These are phyloP conservation scores for Listrodromus nycthemerus DNA, from an alignment of 2,888 invertebrate species.

Conservation along the genomic window DNA sequence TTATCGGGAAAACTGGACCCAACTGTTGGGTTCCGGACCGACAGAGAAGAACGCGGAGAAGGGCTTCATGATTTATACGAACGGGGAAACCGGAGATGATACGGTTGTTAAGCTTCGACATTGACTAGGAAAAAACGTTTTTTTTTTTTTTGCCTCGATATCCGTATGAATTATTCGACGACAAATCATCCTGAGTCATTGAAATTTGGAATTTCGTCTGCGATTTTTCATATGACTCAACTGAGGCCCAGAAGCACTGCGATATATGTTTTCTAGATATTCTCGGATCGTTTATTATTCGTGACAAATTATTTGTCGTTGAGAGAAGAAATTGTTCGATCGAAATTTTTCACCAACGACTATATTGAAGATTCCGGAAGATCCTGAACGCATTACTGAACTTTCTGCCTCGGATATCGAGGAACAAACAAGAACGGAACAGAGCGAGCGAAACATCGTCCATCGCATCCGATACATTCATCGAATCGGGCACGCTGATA, in stretches of 20 bases:
- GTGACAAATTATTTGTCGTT: too few relatives aligned
- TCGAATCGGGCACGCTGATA: conserved; percentile 5
- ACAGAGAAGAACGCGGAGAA: neutral
- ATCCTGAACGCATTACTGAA: neutral
- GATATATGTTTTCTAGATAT: too few relatives aligned
- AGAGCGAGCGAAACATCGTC: conserved; percentile 21
- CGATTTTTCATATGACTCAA: too few relatives aligned
- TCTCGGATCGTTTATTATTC: too few relatives aligned
- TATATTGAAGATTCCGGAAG: neutral
- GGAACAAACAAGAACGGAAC: neutral
- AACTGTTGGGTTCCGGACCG: neutral
- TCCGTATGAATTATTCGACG: too few relatives aligned
- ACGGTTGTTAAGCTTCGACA: neutral
- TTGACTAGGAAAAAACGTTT: neutral
- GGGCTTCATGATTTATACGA: neutral
- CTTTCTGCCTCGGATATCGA: neutral
- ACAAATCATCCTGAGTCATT: too few relatives aligned
- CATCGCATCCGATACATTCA: conserved; percentile 44
- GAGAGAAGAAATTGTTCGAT: too few relatives aligned
- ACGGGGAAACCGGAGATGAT: neutral
- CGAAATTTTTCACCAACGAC: too few relatives aligned
- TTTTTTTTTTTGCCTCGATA: neutral
- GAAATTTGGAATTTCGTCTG: too few relatives aligned
- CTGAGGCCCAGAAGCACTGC: too few relatives aligned
- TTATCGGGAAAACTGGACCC: neutral